Base-by-base conservation (phyloP, 2,113 vertebrate genomes). In the Xiphophorus couchianus region DNA sequence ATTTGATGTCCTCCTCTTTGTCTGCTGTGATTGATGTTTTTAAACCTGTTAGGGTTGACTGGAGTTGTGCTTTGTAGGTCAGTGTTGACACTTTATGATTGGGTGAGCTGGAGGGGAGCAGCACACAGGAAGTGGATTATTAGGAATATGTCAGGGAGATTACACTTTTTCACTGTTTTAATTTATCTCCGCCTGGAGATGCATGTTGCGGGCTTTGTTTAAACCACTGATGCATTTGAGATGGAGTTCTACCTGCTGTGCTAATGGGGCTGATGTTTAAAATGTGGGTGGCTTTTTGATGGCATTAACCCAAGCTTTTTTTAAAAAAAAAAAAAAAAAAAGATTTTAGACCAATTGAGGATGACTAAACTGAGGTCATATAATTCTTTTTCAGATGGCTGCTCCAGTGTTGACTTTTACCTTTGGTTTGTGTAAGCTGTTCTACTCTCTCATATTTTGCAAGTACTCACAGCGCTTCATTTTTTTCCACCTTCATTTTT, bases 11-110 rank as follows among this genome's bases (percentile, higher is more conserved):
- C 94, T 25, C 95, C 94, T 96, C 95, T 96, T 95, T 96, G 94
- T 96, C 82, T 96, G 95, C 95, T 93, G 94, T 97, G 96, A 96
- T 97, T 95, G 96, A 96, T 97, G 95, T 95, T 96, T 95, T 95
- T 90, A 94, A 96, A 93, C 94, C 95, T 95, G 95, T 94, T 93
- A 95, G 91, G 94, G 94, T 93, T 95, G 92, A 94, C 93, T 93
- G 90, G 90, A 95, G 92, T 94, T 93, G 94, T 93, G 91, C 86
- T 92, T 91, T 91, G 92, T 94, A 91, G 95, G 94, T 95, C 94
- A 95, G 93, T 89, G 92, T 94, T 95, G 93, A 92, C 93, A 90
- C 87, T 88, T 61, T 92, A 93, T 95, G 95, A 95, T 95, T 94
- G 94, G 95, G 88, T 91, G 80, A 93, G 93, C 91, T 86, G 68